Conservation (phyloP, 2,888 invertebrate genomes). For the Phortica magna region DNA sequence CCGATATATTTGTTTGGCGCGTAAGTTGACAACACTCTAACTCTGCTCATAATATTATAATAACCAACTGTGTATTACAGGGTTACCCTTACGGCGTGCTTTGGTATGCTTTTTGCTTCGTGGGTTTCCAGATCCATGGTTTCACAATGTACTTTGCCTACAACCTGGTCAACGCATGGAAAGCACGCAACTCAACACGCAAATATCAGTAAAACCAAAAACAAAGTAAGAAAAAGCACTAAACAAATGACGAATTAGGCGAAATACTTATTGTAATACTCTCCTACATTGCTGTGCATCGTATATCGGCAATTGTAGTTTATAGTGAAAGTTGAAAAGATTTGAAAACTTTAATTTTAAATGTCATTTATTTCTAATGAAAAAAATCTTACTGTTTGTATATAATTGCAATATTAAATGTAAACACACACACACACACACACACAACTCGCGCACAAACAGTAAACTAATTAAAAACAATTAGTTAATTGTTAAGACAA, state of each 20-base stretch:
- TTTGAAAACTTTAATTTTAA: too few species aligned
- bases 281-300: background rate
- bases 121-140: slow-evolving; percentile 92
- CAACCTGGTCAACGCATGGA: slow-evolving; percentile 91
- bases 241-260: slow-evolving; percentile 64
- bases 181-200: slow-evolving; percentile 84
- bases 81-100: slow-evolving; percentile 93
- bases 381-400: slow-evolving; percentile 24
- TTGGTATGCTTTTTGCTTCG: slow-evolving; percentile 93
- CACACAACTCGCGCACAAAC: slow-evolving; percentile 49
- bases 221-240: slow-evolving; percentile 44
- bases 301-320: background rate
- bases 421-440: slow-evolving; percentile 62
- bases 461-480: background rate
- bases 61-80: slow-evolving; percentile 79
- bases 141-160: slow-evolving; percentile 92
- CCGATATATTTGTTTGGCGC: slow-evolving; percentile 89
- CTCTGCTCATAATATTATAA: background rate
- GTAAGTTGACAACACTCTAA: slow-evolving; percentile 78
- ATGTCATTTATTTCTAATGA: background rate
- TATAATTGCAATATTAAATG: slow-evolving; percentile 24
- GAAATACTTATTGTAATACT: background rate
- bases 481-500: slow-evolving; percentile 7
- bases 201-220: slow-evolving; percentile 81
- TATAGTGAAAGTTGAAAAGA: background rate